Base-by-base conservation (phyloP, 2,888 invertebrate species). In the Dryobota labecula region DNA sequence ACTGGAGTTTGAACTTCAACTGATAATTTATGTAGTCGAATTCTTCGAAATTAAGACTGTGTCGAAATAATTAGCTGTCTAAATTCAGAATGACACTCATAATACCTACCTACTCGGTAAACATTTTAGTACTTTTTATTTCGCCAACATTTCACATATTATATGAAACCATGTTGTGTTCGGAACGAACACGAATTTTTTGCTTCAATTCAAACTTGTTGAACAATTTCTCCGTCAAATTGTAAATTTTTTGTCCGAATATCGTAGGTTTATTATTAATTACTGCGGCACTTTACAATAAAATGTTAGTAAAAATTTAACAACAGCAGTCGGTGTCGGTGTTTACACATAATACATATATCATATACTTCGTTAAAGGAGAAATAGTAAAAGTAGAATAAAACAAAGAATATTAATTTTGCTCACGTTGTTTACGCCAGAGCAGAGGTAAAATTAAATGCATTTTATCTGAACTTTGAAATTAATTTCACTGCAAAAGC, bases 401-500 rank as follows among this genome's bases (percentile, higher is more conserved):
- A 30, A 33, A 53, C 1, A 51, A 36, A 49, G 1, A 69, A 6
- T 49, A 68, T 13, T 62, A 20, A 49, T 67, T 53, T 20, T 8
- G 43, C 30, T 43, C 41, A 41, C 13, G 20, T 53, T 79, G 51
- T 58, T 78, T 69, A 66, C 38, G 45, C 54, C 11, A 51, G n/a
- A 70, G 51, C 11, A 51, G n/a, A 70, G 51, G 30, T 72, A 76
- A 62, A 72, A 56, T 62, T 64, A 47, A 68, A 72, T 68, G 70
- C 47, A 76, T 76, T 78, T 77, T 74, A 74, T 66, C n/a, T 57
- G 70, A 84, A 81, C 68, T 79, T 79, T 74, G 62, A 76, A 77
- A 78, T 84, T 76, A 76, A 82, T 76, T 79, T 84, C 51, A 36
- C 67, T 74, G 62, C 56, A 72, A 74, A 73, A 73, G 70, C 66